A percentile compares a stretch with the other conserved stretches of the same genome.
Evolutionary conservation across 1,140 invertebrate species (phyloP).

Genomic region (Tribolium madens): DNA sequence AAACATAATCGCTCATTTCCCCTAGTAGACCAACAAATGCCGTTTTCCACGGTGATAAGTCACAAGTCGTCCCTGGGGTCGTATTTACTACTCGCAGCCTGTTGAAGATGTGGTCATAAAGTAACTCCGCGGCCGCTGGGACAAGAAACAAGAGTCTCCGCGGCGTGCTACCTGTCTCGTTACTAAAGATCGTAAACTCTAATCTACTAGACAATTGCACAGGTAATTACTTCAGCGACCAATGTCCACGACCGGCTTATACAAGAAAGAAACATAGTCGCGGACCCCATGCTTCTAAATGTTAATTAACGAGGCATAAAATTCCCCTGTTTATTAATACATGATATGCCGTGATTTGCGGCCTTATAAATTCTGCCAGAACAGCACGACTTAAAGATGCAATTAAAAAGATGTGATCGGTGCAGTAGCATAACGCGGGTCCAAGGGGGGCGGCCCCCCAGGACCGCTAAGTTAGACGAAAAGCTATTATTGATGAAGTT

Average conservation of each 20-base stretch:
- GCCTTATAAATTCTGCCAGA: neutral
- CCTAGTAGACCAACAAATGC: too few species aligned
- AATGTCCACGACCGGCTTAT: neutral
- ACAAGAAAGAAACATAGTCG: conserved; percentile 10
- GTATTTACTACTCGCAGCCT: neutral
- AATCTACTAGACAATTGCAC: conserved; percentile 29
- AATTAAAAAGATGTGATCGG: neutral
- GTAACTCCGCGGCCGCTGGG: conserved; percentile 1
- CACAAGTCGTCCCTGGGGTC: neutral
- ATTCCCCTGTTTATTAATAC: neutral
- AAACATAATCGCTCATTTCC: too few species aligned
- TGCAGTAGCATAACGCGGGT: conserved; percentile 6
- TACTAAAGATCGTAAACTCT: conserved; percentile 37
- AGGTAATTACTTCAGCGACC: conserved; percentile 8
- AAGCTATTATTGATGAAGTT: conserved; percentile 3
- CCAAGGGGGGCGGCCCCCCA: conserved; percentile 13
- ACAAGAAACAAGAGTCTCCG: neutral
- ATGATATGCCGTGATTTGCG: conserved; percentile 8
- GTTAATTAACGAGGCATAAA: conserved; percentile 23
- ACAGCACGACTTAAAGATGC: conserved; percentile 2
- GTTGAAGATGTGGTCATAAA: conserved; percentile 33
- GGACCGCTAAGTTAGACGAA: neutral
- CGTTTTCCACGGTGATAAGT: neutral
- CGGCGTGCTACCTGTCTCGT: conserved; percentile 39
- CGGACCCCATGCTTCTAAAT: conserved; percentile 8